Evolutionary conservation across 1,140 invertebrate genomes (phyloP).

Genomic region (Drosophila pruinosa): DNA sequence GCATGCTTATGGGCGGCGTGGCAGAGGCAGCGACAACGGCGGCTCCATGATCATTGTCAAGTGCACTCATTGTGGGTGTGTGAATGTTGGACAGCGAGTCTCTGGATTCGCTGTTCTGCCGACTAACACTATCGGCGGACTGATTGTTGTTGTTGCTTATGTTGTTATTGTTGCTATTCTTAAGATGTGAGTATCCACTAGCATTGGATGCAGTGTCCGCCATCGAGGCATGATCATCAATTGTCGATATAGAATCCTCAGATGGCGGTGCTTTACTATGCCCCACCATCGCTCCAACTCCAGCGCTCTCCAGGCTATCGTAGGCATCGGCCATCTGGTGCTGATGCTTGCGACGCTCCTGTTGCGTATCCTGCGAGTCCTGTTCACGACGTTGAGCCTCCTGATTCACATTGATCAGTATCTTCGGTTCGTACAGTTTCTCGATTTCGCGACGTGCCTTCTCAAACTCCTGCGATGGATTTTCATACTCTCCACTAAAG

Average conservation of each 20-base stretch:
- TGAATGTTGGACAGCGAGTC: constrained; percentile 64
- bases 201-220: constrained; percentile 67
- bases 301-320: constrained; percentile 29
- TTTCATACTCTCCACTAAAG: constrained; percentile 87
- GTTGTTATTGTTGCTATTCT: constrained; percentile 52
- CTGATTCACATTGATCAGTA: constrained; percentile 87
- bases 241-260: constrained; percentile 67
- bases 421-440: constrained; percentile 92
- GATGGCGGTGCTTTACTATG: constrained; percentile 17
- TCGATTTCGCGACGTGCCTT: constrained; percentile 90
- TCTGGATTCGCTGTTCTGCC: constrained; percentile 75
- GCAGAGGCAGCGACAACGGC: constrained; percentile 9
- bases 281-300: neutral
- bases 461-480: constrained; percentile 93
- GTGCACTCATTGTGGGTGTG: constrained; percentile 54
- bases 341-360: constrained; percentile 30
- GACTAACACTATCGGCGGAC: constrained; percentile 49
- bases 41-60: constrained; percentile 25
- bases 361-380: constrained; percentile 3
- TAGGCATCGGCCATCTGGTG: constrained; percentile 24
- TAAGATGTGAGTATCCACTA: constrained; percentile 47
- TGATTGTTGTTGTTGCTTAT: constrained; percentile 43
- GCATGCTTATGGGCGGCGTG: constrained; percentile 73
- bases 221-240: constrained; percentile 62
- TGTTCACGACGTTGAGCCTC: constrained; percentile 36